Conservation (phyloP, 2,888 invertebrate genomes). For the Xestia c-nigrum region DNA sequence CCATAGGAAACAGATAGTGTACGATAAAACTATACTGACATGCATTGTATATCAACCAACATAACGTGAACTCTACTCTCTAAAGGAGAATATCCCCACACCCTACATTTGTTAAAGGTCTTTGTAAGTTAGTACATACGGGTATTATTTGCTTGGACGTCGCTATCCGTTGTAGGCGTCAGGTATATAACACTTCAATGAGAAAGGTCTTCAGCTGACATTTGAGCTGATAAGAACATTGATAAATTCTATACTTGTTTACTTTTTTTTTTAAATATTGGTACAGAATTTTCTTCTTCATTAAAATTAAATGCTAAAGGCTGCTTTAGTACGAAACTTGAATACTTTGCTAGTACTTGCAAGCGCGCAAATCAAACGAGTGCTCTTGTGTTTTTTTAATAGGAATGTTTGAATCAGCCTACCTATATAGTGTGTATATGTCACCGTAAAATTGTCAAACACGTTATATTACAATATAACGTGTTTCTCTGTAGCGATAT, state of each 20-base stretch:
- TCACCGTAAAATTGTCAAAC: too few relatives aligned
- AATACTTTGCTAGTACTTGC: not conserved
- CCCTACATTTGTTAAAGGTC: slow-evolving; percentile 15
- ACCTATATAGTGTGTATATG: too few relatives aligned
- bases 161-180: slow-evolving; percentile 33
- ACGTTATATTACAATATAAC: too few relatives aligned
- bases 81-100: slow-evolving; percentile 8
- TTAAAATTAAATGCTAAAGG: too few relatives aligned
- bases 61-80: slow-evolving; percentile 16
- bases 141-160: slow-evolving; percentile 46
- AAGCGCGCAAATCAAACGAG: not conserved
- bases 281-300: too few relatives aligned
- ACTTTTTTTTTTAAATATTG: slow-evolving; percentile 8
- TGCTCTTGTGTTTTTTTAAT: not conserved
- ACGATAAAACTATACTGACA: slow-evolving; percentile 58
- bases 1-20: slow-evolving; percentile 42
- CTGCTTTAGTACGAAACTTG: too few relatives aligned
- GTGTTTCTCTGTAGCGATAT: too few relatives aligned
- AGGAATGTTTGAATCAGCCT: too few relatives aligned
- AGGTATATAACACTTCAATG: slow-evolving; percentile 17
- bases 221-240: slow-evolving; percentile 50
- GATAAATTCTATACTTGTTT: slow-evolving; percentile 18
- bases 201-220: slow-evolving; percentile 54
- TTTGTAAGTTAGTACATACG: slow-evolving; percentile 23
- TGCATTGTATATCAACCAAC: slow-evolving; percentile 49